Evolutionary conservation across 1,140 invertebrate species (phyloP), one percentile per base, ranked within the genome.

Genomic region (Heliconius hermathena): DNA sequence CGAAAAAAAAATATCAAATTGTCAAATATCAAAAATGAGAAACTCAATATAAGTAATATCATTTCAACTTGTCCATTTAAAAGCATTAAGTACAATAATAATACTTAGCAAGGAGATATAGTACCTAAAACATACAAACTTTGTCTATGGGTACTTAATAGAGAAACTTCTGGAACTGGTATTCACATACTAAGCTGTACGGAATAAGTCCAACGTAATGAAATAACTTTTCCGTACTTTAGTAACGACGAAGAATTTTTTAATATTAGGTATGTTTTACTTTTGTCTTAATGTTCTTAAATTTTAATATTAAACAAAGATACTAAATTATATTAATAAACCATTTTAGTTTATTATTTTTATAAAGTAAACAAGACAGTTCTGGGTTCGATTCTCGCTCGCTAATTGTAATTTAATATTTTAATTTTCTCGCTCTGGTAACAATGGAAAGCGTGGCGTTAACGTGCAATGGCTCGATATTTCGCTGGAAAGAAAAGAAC

Each of bases 161-260:
- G 60, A 66, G 60, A 16, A 66, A 66, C 60, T 66, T 66, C 60
- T 66, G 60, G 26, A 66, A 66, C 60, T 66, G 60, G 60, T 66
- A 66, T 29, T 66, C 60, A 66, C 60, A 66, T 66, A 66, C 60
- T 66, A 66, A 66, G 60, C 60, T 73, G 26, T 18, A 74, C 49
- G 46, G 73, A 74, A 29, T 66, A 66, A 66, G 60, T 66, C 60
- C 60, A 29, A 29, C 60, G 26, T 66, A 66, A 66, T 66, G 60
- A 66, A 66, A 66, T 29, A 66, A 66, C 26, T 66, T 66, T 66
- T 60, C 54, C 20, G 0, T 60, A 60, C 54, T 60, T 22, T 60
- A 60, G 54, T 60, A 60, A 60, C 54, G 60, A 57, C 22, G 54
- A 57, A 57, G n/a, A 66, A 66, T 29, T 66, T 66, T 66, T 66